Base-by-base conservation (phyloP, 2,797 vertebrate species). In the Coregonus sp. region DNA sequence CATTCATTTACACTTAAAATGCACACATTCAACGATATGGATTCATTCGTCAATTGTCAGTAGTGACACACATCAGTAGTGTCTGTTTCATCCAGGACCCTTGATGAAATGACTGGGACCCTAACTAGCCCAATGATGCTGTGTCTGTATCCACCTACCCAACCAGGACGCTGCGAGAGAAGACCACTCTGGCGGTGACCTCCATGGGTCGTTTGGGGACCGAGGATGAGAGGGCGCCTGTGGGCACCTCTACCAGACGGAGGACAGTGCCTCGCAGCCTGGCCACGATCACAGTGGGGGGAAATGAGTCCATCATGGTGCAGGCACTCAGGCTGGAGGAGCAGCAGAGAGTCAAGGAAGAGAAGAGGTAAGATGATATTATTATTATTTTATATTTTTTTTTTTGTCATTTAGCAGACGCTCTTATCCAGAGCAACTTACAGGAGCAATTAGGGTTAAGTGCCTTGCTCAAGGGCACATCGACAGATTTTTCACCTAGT, bases 231-330 rank as follows among this genome's bases (percentile, higher is more conserved):
- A 95, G 95, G 71, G 89, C 85, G 83, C 82, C 92, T 59, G 88
- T 90, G 33, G 95, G 94, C 75, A 92, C 94, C 77, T 96, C 97
- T 75, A 96, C 96, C n/a, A 95, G 97, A 84, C 95, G 97, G 47
- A 95, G 98, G 78, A 93, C 95, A 65, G 92, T 89, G 0, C 91
- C 96, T 54, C 96, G 97, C 78, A 97, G 89, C 91, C 92, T 97
- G 88, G 90, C 94, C 71, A 95, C 94, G 75, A 90, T 96, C 85
- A 95, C 96, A 68, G 93, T 95, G 50, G 95, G 96, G 75, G 89
- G 94, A 75, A 96, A 96, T 74, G 97, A 99, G 86, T 98, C 98
- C 78, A 70, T 98, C 86, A 98, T 99, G 97, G 95, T 99, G 85
- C 97, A 98, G 91, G 92, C 94, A 82, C 89, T 99, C 79, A 94